These are phyloP conservation scores for Pangasius larnaudii DNA, from an alignment of 2,797 vertebrate genomes.

Conservation along the genomic window DNA sequence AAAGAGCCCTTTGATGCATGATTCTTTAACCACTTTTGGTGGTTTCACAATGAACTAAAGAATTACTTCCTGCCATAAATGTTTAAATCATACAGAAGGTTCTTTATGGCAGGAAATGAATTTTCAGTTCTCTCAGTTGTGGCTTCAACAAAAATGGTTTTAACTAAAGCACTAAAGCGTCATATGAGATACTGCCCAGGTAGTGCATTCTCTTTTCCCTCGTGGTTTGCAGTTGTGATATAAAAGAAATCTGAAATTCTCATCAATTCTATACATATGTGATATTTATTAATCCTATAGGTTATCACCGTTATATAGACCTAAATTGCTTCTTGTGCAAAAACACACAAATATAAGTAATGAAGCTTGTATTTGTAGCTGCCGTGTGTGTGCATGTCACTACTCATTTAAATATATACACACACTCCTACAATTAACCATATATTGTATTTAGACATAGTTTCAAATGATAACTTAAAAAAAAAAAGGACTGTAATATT, in stretches of 20 bases:
- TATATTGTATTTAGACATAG: background rate
- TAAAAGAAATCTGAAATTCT: background rate
- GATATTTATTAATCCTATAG: background rate
- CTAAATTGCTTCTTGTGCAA: background rate
- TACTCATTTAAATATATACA: background rate
- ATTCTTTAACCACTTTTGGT: background rate
- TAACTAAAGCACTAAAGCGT: background rate
- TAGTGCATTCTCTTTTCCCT: background rate
- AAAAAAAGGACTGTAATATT: background rate
- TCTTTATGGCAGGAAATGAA: background rate
- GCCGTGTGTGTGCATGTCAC: background rate
- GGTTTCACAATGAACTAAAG: background rate
- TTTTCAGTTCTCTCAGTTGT: background rate
- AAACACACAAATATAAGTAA: background rate
- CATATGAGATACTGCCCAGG: background rate
- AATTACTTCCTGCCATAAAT: background rate
- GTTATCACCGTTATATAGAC: background rate
- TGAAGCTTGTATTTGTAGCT: background rate
- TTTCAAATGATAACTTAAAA: background rate
- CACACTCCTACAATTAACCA: background rate
- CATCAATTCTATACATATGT: background rate
- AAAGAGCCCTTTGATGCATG: conserved; percentile 1
- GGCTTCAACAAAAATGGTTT: background rate
- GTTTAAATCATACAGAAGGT: background rate
- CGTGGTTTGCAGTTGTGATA: background rate